Base-by-base conservation (phyloP, 2,888 invertebrate species). In the Dendrolimus pini region DNA sequence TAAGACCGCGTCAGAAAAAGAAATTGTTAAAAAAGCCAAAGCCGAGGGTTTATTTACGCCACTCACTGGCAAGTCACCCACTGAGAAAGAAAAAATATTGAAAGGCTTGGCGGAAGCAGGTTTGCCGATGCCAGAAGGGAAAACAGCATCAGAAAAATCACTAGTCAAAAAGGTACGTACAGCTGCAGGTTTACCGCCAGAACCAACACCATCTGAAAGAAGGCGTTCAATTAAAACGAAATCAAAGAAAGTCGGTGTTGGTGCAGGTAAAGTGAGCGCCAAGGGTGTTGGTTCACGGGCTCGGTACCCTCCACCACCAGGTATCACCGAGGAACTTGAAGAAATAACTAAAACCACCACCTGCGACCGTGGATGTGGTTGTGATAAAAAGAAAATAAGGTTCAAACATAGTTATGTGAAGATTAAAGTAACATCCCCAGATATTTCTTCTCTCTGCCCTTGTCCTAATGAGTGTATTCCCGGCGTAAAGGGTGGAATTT, bases 331-430 rank as follows among this genome's bases (percentile, higher is more conserved):
- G 70, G 74, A 78, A 60, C 72, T 72, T 55, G 66, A 83, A 71
- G 80, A 83, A 53, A 68, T 82, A n/a, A 56, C 70, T 2, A 85
- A 82, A 76, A 78, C 77, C 6, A 80, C 79, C 41, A 83, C 72
- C 14, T 84, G 84, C 65, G 84, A 85, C 56, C 70, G 77, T 55
- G 82, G 71, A 18, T 85, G 85, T 63, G 85, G 84, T 6, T 83
- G 84, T 66, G 82, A 83, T 59, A 82, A 77, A 62, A 85, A 84
- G 61, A 85, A 84, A 76, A 83, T 85, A 54, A 72, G 75, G 70
- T 85, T 85, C 64, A 85, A 84, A 64, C 82, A 85, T 52, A 85
- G 85, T 63, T 85, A 83, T 52, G 76, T 85, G 0, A 84, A 84
- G 68, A 85, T 85, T 60, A 73, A 74, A 69, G 83, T 85, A 0